Base-by-base conservation (phyloP, 1,140 invertebrate species). In the Trachelipus rathkii region DNA sequence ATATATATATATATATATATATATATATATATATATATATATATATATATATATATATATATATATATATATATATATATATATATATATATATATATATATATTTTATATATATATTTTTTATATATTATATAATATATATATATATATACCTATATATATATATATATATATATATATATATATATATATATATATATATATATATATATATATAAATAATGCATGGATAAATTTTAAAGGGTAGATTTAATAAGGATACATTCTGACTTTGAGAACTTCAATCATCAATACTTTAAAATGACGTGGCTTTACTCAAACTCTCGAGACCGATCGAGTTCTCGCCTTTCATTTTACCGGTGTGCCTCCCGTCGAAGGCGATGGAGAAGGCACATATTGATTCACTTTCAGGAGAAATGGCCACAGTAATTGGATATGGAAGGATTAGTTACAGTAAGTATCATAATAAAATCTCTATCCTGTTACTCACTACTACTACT, bases 181-280 rank as follows among this genome's bases (percentile, higher is more conserved):
- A 44, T 43, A 71, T 43, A 71, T 43, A 71, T 43, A 71, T 43
- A 71, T 43, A 71, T 43, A 71, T 43, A 71, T 43, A 71, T 15
- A 71, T 43, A 71, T 15, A 44, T 43, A 71, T 15, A 71, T 43
- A 71, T 15, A 71, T 43, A 71, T 15, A 71, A 1, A 50, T 13
- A 50, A 23, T 7, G 53, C 13, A 73, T 0, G 19, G 0, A 23
- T 15, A 15, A 70, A 15, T 60, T 19, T 60, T 60, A 60, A 13
- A 60, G 50, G 19, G 50, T 60, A 15, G 50, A 60, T 3, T 60
- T 8, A 13, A 60, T 60, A 13, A 60, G 19, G 11, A 60, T 60
- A 15, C 50, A 60, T 60, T 60, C 50, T 15, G 50, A 60, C 19
- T 60, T 60, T 19, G 50, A 60, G 19, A 60, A 60, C 50, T 60